phyloP scores from a whole-genome alignment of 2,888 invertebrate species.

The Drosophila cracens region DNA sequence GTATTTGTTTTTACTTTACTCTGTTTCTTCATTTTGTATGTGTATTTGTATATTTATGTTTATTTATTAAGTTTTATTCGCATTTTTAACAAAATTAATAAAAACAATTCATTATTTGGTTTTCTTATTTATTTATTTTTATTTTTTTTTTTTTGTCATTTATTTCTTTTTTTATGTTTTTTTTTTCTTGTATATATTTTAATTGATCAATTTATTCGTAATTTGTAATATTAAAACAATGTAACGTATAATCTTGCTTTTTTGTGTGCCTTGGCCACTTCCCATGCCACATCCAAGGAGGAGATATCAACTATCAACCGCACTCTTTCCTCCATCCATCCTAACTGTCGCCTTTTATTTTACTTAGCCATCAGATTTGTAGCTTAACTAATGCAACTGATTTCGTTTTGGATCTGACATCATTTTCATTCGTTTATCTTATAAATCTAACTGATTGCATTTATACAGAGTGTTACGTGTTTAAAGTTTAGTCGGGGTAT shows the following conservation, averaged over 20 bases:
- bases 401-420: slow-evolving; percentile 36
- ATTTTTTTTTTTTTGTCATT: slow-evolving; percentile 36
- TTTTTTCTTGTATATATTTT: slow-evolving; percentile 65
- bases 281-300: slow-evolving; percentile 26
- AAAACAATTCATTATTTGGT: slow-evolving; percentile 69
- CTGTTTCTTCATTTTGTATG: slow-evolving; percentile 57
- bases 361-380: slow-evolving; percentile 34
- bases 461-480: slow-evolving; percentile 75
- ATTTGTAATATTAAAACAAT: slow-evolving; percentile 78
- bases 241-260: slow-evolving; percentile 70
- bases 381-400: slow-evolving; percentile 58
- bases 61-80: slow-evolving; percentile 62
- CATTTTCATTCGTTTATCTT: slow-evolving; percentile 54
- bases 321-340: slow-evolving; percentile 1
- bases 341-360: slow-evolving; percentile 6
- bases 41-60: slow-evolving; percentile 59
- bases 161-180: slow-evolving; percentile 24
- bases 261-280: slow-evolving; percentile 40
- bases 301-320: slow-evolving; percentile 11
- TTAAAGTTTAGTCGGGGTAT: slow-evolving; percentile 43
- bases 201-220: slow-evolving; percentile 80
- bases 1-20: slow-evolving; percentile 44
- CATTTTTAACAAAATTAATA: slow-evolving; percentile 78
- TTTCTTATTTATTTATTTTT: slow-evolving; percentile 35
- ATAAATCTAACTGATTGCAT: slow-evolving; percentile 78